Conservation (phyloP, 2,888 invertebrate species). For the Enchytraeus crypticus region DNA sequence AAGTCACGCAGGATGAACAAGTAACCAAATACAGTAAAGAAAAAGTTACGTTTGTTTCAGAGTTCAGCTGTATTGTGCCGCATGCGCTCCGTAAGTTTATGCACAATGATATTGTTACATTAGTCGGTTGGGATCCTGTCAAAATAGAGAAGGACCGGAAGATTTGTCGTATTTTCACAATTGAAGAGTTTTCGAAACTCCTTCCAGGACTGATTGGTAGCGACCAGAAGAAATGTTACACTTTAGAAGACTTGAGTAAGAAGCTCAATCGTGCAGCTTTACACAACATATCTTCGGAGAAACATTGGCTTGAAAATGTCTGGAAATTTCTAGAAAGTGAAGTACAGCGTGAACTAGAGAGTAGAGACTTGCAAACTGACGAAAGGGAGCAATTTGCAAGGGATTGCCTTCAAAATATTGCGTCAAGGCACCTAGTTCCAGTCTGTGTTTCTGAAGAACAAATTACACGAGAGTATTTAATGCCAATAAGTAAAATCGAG, state of each 20-base stretch:
- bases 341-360: not conserved
- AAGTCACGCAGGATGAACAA: not conserved
- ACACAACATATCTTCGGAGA: not conserved
- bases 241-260: not conserved
- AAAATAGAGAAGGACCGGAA: not conserved
- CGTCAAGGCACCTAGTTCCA: too few relatives aligned
- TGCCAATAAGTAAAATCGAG: too few relatives aligned
- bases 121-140: too few relatives aligned
- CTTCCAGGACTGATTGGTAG: not conserved
- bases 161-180: not conserved
- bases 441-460: too few relatives aligned
- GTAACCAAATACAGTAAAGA: not conserved
- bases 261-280: not conserved
- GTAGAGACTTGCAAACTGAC: too few relatives aligned
- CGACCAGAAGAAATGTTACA: not conserved
- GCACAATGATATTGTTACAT: not conserved
- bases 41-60: not conserved
- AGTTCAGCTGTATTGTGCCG: not conserved
- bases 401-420: too few relatives aligned
- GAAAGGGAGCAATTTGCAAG: too few relatives aligned
- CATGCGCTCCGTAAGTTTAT: not conserved
- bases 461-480: too few relatives aligned
- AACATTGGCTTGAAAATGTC: not conserved
- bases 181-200: not conserved
- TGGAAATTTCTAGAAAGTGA: not conserved